Evolutionary conservation across 2,797 vertebrate species (phyloP).

Genomic region (Falco rusticolus): DNA sequence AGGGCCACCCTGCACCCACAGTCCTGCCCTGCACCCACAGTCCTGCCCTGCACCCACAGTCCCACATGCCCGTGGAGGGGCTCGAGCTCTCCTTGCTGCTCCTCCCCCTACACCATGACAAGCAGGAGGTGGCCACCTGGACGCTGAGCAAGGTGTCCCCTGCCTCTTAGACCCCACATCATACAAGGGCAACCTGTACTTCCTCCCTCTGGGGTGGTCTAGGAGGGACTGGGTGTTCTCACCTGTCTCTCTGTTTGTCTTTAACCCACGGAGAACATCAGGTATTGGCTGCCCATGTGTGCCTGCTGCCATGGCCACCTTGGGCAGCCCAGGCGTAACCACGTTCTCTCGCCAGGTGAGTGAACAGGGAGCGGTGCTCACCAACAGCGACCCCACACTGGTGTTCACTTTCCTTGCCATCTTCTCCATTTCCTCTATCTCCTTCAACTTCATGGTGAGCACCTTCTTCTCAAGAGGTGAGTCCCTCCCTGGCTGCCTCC

Average conservation of each 20-base stretch:
- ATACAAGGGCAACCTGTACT: accelerated
- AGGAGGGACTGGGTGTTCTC: background rate
- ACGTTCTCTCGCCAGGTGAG: constrained; percentile 81
- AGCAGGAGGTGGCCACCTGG: background rate
- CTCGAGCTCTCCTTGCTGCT: background rate
- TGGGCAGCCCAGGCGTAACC: background rate
- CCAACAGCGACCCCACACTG: constrained; percentile 90
- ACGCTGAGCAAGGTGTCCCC: background rate
- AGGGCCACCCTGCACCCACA: background rate
- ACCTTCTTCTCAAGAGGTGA: constrained; percentile 95
- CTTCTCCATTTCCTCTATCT: constrained; percentile 90
- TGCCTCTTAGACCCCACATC: background rate
- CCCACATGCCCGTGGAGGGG: background rate
- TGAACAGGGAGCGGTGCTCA: constrained; percentile 88
- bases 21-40: background rate
- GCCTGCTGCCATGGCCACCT: background rate
- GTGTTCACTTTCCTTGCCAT: constrained; percentile 89
- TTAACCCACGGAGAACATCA: background rate
- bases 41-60: background rate
- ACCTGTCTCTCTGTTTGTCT: background rate
- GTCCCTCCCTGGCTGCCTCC: background rate
- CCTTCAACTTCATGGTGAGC: constrained; percentile 99
- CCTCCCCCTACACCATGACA: background rate
- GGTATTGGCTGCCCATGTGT: background rate
- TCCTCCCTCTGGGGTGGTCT: background rate